A percentile compares a stretch with the other conserved stretches of the same genome.
phyloP scores from a whole-genome alignment of 2,113 vertebrate genomes.

The Platichthys stellatus region DNA sequence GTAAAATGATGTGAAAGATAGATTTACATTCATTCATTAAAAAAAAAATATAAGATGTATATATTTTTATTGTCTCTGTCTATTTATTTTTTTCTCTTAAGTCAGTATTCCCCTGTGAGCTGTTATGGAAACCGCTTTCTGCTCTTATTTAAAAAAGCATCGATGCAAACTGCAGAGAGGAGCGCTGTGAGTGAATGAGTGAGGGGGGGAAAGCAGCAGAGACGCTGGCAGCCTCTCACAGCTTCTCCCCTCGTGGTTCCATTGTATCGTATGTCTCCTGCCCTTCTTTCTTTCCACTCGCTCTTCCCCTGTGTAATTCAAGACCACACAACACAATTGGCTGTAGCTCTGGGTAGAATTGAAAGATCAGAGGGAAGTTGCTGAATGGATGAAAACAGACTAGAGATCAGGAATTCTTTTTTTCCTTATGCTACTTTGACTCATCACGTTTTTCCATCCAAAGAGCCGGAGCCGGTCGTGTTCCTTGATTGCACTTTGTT shows the following conservation, averaged over 20 bases:
- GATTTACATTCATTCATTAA: too few species aligned
- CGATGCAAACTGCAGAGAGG: neutral
- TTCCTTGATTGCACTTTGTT: slow-evolving; percentile 56
- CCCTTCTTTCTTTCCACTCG: slow-evolving; percentile 63
- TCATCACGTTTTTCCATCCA: slow-evolving; percentile 58
- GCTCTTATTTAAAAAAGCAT: neutral
- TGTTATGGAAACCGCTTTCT: too few species aligned
- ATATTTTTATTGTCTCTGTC: too few species aligned
- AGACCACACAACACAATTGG: slow-evolving; percentile 55
- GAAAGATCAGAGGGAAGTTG: slow-evolving; percentile 41
- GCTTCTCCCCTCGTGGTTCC: slow-evolving; percentile 44
- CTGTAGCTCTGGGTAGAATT: slow-evolving; percentile 33
- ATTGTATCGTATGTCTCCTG: slow-evolving; percentile 59
- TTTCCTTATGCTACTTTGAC: slow-evolving; percentile 40
- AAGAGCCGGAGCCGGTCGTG: slow-evolving; percentile 40
- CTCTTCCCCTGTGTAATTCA: slow-evolving; percentile 64
- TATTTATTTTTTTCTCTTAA: too few species aligned
- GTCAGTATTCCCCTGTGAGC: too few species aligned
- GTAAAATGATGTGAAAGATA: too few species aligned
- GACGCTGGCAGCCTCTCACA: slow-evolving; percentile 21
- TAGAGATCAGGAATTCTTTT: slow-evolving; percentile 18
- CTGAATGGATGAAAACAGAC: slow-evolving; percentile 54
- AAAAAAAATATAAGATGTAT: too few species aligned
- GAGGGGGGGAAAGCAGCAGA: slow-evolving; percentile 11
- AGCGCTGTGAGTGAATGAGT: slow-evolving; percentile 3